These are phyloP conservation scores for Isotomurus palustris DNA, from an alignment of 2,888 invertebrate genomes.

Conservation along the genomic window DNA sequence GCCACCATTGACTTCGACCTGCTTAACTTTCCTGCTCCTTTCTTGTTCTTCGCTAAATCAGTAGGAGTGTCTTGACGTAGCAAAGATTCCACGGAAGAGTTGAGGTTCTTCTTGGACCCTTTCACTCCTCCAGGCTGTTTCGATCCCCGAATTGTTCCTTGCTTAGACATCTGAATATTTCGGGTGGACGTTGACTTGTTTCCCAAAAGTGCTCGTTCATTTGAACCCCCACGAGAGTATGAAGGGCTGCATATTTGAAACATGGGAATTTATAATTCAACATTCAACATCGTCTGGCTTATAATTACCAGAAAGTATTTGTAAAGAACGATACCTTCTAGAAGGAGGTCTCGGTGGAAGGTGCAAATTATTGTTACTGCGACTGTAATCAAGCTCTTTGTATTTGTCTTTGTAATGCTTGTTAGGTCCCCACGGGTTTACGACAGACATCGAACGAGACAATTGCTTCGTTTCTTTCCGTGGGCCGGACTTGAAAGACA, in stretches of 20 bases:
- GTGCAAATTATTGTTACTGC: background rate
- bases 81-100: background rate
- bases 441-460: background rate
- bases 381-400: conserved; percentile 1
- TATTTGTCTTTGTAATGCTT: background rate
- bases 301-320: background rate
- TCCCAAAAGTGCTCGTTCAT: too few relatives aligned
- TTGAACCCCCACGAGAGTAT: too few relatives aligned
- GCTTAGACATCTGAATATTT: too few relatives aligned
- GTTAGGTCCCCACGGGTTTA: background rate
- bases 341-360: background rate
- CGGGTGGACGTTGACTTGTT: too few relatives aligned
- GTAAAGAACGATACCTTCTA: background rate
- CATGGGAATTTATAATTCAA: background rate
- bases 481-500: background rate
- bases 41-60: background rate
- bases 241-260: too few relatives aligned
- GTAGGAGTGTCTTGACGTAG: background rate
- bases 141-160: too few relatives aligned
- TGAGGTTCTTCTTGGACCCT: background rate
- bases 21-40: background rate
- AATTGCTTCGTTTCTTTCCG: background rate
- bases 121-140: too few relatives aligned
- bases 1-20: background rate
- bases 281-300: background rate